Evolutionary conservation across 2,113 vertebrate species (phyloP).

Genomic region (Zapus hudsonius): DNA sequence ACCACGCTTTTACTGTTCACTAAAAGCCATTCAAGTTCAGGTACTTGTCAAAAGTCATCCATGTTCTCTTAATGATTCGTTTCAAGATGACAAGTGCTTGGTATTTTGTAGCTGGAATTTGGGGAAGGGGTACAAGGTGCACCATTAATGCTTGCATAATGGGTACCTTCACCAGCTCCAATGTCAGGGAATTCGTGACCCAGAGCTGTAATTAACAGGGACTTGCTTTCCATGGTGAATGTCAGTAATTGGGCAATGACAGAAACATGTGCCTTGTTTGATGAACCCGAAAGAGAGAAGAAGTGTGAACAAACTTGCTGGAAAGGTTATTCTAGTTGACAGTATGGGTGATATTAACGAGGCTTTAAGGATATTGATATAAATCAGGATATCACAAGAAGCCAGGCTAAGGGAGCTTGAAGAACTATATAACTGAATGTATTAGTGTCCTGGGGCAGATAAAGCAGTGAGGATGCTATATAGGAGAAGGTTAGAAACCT

Average conservation of each 20-base stretch:
- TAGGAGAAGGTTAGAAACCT: not conserved
- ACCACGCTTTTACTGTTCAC: not conserved
- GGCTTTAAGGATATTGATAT: constrained; percentile 71
- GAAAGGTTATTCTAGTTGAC: constrained; percentile 77
- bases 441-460: constrained; percentile 23
- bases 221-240: constrained; percentile 33
- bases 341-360: constrained; percentile 74
- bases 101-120: constrained; percentile 53
- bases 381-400: constrained; percentile 76
- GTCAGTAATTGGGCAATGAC: constrained; percentile 50
- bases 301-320: constrained; percentile 69
- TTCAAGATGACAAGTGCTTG: constrained; percentile 58
- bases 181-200: constrained; percentile 52
- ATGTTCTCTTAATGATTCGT: constrained; percentile 56
- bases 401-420: constrained; percentile 31
- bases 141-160: not conserved
- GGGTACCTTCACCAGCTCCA: not conserved
- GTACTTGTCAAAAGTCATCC: constrained; percentile 27
- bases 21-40: constrained; percentile 44
- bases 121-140: not conserved
- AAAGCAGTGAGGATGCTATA: constrained; percentile 45
- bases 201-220: constrained; percentile 67
- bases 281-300: constrained; percentile 76
- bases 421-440: not conserved
- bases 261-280: constrained; percentile 69